Evolutionary conservation across 1,140 invertebrate genomes (phyloP).

Genomic region (Drosophila varians): DNA sequence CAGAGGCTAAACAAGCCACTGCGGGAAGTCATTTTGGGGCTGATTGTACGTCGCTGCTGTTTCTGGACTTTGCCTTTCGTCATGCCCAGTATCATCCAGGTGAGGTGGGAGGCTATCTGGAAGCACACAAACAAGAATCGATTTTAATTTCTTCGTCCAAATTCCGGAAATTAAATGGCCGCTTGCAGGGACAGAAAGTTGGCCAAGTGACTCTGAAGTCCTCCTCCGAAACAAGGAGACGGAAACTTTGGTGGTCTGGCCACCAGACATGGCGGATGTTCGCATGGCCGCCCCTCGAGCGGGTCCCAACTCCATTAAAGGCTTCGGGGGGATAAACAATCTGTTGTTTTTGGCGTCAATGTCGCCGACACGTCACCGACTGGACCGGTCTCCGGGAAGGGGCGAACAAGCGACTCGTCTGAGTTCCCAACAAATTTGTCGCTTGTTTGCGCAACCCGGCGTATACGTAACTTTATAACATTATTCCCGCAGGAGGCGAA

Average conservation of each 20-base stretch:
- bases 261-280: constrained; percentile 45
- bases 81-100: constrained; percentile 42
- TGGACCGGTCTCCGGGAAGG: constrained; percentile 17
- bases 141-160: not conserved
- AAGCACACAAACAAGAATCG: not conserved
- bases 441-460: constrained; percentile 64
- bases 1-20: constrained; percentile 1
- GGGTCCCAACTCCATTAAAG: constrained; percentile 40
- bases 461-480: constrained; percentile 68
- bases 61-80: constrained; percentile 35
- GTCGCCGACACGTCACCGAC: constrained; percentile 46
- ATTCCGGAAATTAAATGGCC: constrained; percentile 19
- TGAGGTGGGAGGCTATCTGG: constrained; percentile 38
- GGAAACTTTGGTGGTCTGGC: not conserved
- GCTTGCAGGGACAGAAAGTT: constrained; percentile 1
- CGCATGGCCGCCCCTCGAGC: constrained; percentile 35
- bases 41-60: constrained; percentile 47
- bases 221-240: not conserved
- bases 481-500: constrained; percentile 2
- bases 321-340: constrained; percentile 67
- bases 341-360: constrained; percentile 56
- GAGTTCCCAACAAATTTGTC: constrained; percentile 69
- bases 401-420: constrained; percentile 33
- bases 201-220: constrained; percentile 1
- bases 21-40: constrained; percentile 22